Evolutionary conservation across 2,113 vertebrate genomes (phyloP).

Genomic region (Saimiri boliviensis): DNA sequence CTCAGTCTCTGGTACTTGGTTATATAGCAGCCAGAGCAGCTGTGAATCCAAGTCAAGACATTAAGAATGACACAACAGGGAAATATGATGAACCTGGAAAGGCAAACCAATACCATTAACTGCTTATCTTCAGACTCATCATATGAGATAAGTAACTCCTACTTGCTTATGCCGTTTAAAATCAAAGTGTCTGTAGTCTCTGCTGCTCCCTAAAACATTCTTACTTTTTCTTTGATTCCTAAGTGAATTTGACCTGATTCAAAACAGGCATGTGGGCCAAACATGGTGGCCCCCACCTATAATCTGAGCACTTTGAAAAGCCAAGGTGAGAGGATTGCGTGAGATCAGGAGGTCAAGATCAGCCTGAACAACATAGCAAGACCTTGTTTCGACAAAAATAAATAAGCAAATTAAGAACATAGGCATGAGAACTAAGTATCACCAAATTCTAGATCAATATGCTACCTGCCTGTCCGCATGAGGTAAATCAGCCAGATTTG

Average conservation of each 20-base stretch:
- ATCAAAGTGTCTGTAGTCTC: background rate
- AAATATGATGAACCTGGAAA: rapidly evolving
- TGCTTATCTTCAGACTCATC: background rate
- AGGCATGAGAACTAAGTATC: background rate
- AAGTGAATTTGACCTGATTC: background rate
- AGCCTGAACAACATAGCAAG: no score
- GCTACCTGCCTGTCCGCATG: background rate
- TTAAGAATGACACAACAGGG: no score
- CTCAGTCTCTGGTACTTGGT: background rate
- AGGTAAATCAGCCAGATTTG: background rate
- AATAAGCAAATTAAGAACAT: background rate
- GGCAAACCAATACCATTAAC: background rate
- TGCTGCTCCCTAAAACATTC: background rate
- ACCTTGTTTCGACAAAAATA: no score
- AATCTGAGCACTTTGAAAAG: no score
- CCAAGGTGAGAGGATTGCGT: no score
- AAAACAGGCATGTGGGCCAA: background rate
- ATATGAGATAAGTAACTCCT: background rate
- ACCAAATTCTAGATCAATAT: background rate
- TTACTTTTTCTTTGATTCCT: background rate
- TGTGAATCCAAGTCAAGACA: background rate
- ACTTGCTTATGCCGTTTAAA: background rate
- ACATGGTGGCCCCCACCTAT: no score
- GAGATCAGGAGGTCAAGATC: no score
- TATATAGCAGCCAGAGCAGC: background rate